Evolutionary conservation across 2,888 invertebrate genomes (phyloP), one percentile per base, ranked within the genome.

Genomic region (Acanthosepion lycidas): DNA sequence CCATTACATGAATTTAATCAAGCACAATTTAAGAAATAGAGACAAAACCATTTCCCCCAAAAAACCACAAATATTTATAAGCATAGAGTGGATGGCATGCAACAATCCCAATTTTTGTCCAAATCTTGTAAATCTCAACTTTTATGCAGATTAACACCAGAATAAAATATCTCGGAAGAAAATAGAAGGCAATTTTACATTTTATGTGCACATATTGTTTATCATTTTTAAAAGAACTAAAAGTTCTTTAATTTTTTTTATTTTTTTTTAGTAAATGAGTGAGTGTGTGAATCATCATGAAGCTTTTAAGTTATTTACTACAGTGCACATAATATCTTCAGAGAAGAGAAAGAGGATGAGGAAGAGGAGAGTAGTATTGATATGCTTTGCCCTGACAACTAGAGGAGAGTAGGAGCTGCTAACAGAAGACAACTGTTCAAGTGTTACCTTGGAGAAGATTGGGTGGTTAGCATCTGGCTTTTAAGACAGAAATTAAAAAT

Each of bases 71-170:
- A 59, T 6, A 59, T 59, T 23, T 23, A 6, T 23, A 59, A 59
- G 23, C 59, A 6, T 23, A 59, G 55, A 59, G 59, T 59, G 59
- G 12, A n/a, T 5, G 78, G n/a, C 78, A 78, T 78, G 78, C 78
- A 78, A n/a, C n/a, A 15, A 12, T 33, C 33, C n/a, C 18, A 9
- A n/a, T 15, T n/a, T 78, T 78, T n/a, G n/a, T 15, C 78, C 78
- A 78, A 78, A 78, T n/a, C 78, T 33, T 12, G 15, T 78, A n/a
- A 42, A 42, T 51, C 15, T 8, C 51, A 51, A 23, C 0, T 78
- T 78, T 78, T 78, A 78, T 33, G 23, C 59, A 78, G 78, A 78
- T 78, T n/a, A 78, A 78, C 78, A 78, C 78, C 78, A 78, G 78
- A n/a, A 78, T 20, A 59, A 23, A 42, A 33, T 78, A 78, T 78